phyloP scores from a whole-genome alignment of 2,888 invertebrate genomes.

The Diplolepis rosae region DNA sequence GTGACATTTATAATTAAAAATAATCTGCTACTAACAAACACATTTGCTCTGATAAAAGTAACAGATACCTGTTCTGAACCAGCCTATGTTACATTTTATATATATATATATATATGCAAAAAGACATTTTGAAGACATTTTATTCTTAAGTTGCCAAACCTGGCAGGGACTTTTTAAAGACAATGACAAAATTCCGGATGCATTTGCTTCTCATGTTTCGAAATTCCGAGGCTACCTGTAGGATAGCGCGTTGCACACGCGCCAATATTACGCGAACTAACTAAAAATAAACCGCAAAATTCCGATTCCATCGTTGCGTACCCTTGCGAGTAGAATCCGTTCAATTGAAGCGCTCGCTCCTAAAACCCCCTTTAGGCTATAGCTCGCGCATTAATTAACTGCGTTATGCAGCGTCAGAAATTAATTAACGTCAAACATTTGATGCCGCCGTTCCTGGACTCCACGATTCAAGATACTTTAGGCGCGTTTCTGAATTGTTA shows the following conservation, averaged over 20 bases:
- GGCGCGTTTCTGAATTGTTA: neutral
- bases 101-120: too few relatives aligned
- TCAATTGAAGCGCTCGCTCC: neutral
- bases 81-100: neutral
- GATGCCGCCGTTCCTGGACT: neutral
- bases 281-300: constrained; percentile 45
- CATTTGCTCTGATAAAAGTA: neutral
- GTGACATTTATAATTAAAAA: constrained; percentile 36
- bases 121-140: neutral
- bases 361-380: constrained; percentile 6
- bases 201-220: constrained; percentile 41
- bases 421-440: neutral
- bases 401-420: neutral
- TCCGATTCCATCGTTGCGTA: constrained; percentile 37
- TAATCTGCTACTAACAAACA: constrained; percentile 20
- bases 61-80: neutral
- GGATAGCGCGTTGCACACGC: constrained; percentile 37
- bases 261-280: constrained; percentile 47
- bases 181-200: neutral
- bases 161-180: neutral
- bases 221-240: constrained; percentile 47
- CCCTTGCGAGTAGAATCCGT: constrained; percentile 21
- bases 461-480: neutral
- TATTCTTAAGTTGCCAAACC: neutral
- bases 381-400: neutral